Base-by-base conservation (phyloP, 2,888 invertebrate genomes). In the Sthenelais limicola region DNA sequence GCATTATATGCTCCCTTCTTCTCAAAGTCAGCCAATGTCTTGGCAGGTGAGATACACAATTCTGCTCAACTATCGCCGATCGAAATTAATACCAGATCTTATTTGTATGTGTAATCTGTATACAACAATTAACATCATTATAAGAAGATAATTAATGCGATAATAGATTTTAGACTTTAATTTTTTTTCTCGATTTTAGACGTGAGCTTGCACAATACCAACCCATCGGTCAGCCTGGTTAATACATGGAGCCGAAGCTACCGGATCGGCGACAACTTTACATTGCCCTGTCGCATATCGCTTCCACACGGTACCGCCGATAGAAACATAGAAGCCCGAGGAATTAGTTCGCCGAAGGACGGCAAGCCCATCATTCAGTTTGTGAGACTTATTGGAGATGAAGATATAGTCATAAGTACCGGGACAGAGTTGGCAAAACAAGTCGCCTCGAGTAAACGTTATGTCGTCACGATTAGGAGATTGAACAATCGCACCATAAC, bases 181-280 rank as follows among this genome's bases (percentile, higher is more conserved):
- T n/a, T n/a, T n/a, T n/a, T n/a, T n/a, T n/a, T n/a, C n/a, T n/a
- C n/a, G n/a, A n/a, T n/a, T n/a, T n/a, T n/a, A n/a, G n/a, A n/a
- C n/a, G n/a, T n/a, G n/a, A n/a, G n/a, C n/a, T n/a, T n/a, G n/a
- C n/a, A n/a, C n/a, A n/a, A n/a, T n/a, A n/a, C n/a, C n/a, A n/a
- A 56, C n/a, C 56, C 58, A n/a, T 71, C 71, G 0, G 32, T 71
- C 43, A 71, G 71, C n/a, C 54, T 71, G 28, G 71, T 18, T 15
- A 71, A 71, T 47, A 58, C 71, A 3, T 71, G 71, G 71, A n/a
- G 35, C 21, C 26, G 58, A 21, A 71, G 35, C n/a, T 71, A 71
- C 56, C 7, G 52, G 7, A 52, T 71, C n/a, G 71, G 71, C 7
- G 71, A 71, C 28, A 56, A 71, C 71, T 71, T 71, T 21, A 71